Conservation (phyloP, 2,113 vertebrate genomes). For the Dicentrarchus labrax region DNA sequence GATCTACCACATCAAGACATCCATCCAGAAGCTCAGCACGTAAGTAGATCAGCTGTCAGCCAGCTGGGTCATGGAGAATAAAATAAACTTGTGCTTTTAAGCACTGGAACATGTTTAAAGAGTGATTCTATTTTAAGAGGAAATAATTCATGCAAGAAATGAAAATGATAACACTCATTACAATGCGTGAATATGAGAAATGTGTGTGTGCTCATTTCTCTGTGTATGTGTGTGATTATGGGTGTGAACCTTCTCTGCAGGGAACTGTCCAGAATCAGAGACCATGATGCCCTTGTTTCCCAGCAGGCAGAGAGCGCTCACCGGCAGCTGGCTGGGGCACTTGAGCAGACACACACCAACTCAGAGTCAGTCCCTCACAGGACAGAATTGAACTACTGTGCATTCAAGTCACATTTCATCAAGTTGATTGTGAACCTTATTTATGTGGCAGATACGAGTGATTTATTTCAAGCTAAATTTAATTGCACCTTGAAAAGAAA, state of each 20-base stretch:
- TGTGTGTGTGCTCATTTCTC: not conserved
- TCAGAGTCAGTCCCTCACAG: slow-evolving; percentile 84
- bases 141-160: not conserved
- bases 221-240: not conserved
- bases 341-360: slow-evolving; percentile 83
- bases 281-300: slow-evolving; percentile 84
- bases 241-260: slow-evolving; percentile 70
- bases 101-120: not conserved
- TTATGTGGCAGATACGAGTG: not conserved
- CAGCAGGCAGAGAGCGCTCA: slow-evolving; percentile 83
- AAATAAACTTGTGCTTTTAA: not conserved
- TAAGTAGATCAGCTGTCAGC: slow-evolving; percentile 77
- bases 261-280: slow-evolving; percentile 83
- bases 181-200: not conserved
- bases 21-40: slow-evolving; percentile 86
- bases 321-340: slow-evolving; percentile 81
- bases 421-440: not conserved
- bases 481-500: too few species aligned
- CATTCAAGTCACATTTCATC: not conserved
- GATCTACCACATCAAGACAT: slow-evolving; percentile 86
- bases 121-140: not conserved
- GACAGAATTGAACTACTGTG: not conserved
- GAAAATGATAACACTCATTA: not conserved
- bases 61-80: not conserved
- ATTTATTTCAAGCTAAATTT: not conserved